Percentiles rank a stretch among this genome's conserved stretches.
Conservation (phyloP, 23 tunicate genomes). For the Trididemnum clinides region DNA sequence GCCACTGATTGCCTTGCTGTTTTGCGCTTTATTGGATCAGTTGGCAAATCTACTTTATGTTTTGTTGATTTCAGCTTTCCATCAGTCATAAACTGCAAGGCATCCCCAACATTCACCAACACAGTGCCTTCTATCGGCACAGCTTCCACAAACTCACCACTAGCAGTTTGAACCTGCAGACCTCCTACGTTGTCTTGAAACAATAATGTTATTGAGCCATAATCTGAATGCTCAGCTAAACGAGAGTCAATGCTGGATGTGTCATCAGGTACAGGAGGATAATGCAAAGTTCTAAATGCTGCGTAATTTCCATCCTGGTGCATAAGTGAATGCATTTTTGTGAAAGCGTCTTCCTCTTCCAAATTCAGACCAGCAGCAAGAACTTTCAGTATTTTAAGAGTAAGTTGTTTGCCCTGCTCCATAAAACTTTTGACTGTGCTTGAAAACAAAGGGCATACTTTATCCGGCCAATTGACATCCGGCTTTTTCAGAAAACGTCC, state of each 20-base stretch:
- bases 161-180: conserved; percentile 24
- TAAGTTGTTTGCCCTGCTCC: conserved; percentile 22
- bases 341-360: conserved; percentile 26
- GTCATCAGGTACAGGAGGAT: conserved; percentile 49
- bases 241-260: neutral
- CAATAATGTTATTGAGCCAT: conserved; percentile 54
- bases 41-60: neutral
- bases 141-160: conserved; percentile 36
- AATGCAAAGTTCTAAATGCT: conserved; percentile 42
- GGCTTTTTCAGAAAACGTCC: neutral
- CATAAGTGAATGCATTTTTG: conserved; percentile 19
- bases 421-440: conserved; percentile 4
- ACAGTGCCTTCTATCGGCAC: conserved; percentile 46
- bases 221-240: conserved; percentile 57
- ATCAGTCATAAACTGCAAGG: conserved; percentile 29
- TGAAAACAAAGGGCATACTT: conserved; percentile 25
- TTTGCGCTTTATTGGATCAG: neutral
- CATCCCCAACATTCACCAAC: conserved; percentile 49
- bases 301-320: conserved; percentile 33
- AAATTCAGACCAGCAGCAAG: conserved; percentile 40
- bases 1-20: conserved; percentile 18
- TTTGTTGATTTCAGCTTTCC: conserved; percentile 45
- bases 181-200: conserved; percentile 70
- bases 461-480: conserved; percentile 47
- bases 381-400: conserved; percentile 33